phyloP scores from a whole-genome alignment of 2,888 invertebrate genomes.

The Spatulosminthurus flaviceps region DNA sequence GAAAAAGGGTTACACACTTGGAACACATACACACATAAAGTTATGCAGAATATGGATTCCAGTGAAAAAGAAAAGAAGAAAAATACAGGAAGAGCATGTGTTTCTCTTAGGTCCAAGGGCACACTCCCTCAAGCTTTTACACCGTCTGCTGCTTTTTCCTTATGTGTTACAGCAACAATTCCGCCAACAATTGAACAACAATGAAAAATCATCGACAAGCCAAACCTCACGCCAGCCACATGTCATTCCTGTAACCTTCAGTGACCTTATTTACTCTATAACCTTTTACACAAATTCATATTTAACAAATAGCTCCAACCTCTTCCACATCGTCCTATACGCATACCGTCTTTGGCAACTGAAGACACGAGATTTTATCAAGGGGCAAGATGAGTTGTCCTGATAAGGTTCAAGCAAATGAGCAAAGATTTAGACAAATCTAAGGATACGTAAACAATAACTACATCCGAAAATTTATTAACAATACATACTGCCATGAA shows the following conservation, averaged over 20 bases:
- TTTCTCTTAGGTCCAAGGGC: slow-evolving; percentile 18
- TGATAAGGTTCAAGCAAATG: not conserved
- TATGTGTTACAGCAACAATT: slow-evolving; percentile 19
- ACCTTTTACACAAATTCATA: too few species aligned
- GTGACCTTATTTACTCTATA: slow-evolving; percentile 6
- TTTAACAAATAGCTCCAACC: not conserved
- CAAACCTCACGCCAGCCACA: slow-evolving; percentile 26
- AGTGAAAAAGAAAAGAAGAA: not conserved
- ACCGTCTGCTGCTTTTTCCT: slow-evolving; percentile 28
- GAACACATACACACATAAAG: slow-evolving; percentile 15
- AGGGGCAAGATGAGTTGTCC: not conserved
- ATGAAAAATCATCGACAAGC: slow-evolving; percentile 23
- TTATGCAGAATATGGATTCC: slow-evolving; percentile 9
- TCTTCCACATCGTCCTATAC: not conserved
- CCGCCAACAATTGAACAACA: slow-evolving; percentile 26
- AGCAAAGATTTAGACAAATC: too few species aligned
- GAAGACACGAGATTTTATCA: too few species aligned
- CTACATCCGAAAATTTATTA: too few species aligned
- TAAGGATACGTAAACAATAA: too few species aligned
- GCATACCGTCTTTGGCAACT: too few species aligned
- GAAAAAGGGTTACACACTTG: slow-evolving; percentile 22
- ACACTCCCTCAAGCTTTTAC: slow-evolving; percentile 9
- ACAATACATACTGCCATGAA: too few species aligned
- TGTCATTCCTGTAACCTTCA: slow-evolving; percentile 22
- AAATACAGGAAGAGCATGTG: slow-evolving; percentile 27